Evolutionary conservation across 2,797 vertebrate genomes (phyloP).

Genomic region (Orientallactaga sibirica): DNA sequence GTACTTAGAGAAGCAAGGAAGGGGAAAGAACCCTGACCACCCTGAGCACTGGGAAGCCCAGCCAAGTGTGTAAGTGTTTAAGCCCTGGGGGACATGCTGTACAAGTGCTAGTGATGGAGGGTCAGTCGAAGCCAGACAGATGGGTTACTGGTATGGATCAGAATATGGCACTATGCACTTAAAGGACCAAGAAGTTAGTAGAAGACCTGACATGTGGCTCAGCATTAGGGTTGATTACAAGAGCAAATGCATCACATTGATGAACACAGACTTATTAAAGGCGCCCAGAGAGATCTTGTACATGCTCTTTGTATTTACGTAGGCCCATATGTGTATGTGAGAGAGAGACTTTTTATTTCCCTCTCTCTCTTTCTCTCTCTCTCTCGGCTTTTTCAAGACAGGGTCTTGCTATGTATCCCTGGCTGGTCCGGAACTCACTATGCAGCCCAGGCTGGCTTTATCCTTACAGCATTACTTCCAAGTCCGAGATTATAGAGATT

Average conservation of each 20-base stretch:
- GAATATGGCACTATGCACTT: not conserved
- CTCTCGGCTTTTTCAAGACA: not conserved
- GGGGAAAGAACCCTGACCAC: not conserved
- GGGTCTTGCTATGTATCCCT: not conserved
- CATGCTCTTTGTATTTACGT: not conserved
- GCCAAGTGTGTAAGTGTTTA: not conserved
- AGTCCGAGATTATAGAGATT: not conserved
- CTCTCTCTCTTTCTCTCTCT: not conserved
- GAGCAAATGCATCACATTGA: not conserved
- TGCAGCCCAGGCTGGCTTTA: not conserved
- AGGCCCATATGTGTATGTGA: too few species aligned
- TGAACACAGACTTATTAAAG: slow-evolving; percentile 12
- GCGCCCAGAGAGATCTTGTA: slow-evolving; percentile 4
- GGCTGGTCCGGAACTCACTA: not conserved
- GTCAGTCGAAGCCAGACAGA: not conserved
- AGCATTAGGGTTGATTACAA: not conserved
- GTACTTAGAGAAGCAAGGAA: not conserved
- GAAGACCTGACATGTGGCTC: too few species aligned
- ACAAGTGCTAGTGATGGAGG: too few species aligned
- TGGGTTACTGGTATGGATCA: not conserved
- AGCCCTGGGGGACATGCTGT: not conserved
- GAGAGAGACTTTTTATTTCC: not conserved
- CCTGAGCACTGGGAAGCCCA: not conserved
- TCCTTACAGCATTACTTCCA: not conserved
- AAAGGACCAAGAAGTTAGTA: not conserved